These are phyloP conservation scores for Cyphomyrus discorhynchus DNA, from an alignment of 2,113 vertebrate species.

Conservation along the genomic window DNA sequence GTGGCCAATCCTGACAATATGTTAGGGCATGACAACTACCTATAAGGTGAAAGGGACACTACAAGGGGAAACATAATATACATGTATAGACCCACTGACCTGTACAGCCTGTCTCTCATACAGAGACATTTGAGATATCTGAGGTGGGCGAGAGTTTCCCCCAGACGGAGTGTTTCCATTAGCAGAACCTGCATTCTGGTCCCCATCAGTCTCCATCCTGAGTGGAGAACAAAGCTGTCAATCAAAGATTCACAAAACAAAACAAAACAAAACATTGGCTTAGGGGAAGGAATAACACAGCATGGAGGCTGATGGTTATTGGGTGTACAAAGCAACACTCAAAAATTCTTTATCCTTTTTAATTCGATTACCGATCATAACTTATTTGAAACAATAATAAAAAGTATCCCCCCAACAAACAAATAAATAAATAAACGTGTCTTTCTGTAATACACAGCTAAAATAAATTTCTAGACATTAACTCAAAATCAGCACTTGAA, in stretches of 20 bases:
- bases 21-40: neutral
- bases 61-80: neutral
- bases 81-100: conserved; percentile 53
- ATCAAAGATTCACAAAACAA: neutral
- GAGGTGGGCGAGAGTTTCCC: conserved; percentile 76
- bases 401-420: neutral
- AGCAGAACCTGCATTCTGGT: conserved; percentile 78
- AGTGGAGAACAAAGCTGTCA: conserved; percentile 27
- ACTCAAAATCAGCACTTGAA: neutral
- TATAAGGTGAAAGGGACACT: neutral
- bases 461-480: neutral
- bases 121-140: conserved; percentile 93
- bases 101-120: conserved; percentile 93
- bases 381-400: neutral
- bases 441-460: neutral
- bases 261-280: neutral
- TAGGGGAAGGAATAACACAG: neutral
- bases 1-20: neutral
- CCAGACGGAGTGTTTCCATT: conserved; percentile 75
- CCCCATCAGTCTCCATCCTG: conserved; percentile 87
- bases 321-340: neutral
- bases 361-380: neutral
- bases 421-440: neutral
- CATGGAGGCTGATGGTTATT: neutral
- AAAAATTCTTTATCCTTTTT: neutral